Evolutionary conservation across 1,140 invertebrate species (phyloP), one percentile per base, ranked within the genome.

Genomic region (Cepaea nemoralis): DNA sequence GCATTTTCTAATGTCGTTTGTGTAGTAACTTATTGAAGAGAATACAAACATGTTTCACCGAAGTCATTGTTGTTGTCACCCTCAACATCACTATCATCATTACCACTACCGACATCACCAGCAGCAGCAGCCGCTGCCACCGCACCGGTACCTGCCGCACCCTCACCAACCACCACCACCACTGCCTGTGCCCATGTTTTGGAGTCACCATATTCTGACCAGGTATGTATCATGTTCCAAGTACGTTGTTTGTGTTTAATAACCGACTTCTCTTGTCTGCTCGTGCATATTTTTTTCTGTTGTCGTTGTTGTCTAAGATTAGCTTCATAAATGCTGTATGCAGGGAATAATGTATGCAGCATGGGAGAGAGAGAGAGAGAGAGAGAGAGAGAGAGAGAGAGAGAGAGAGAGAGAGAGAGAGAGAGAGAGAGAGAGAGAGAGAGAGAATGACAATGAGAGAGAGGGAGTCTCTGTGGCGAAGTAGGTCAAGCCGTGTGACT

Each of bases 191-290:
- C 3, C 69, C 31, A 71, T 71, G 69, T 71, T 40, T 45, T 71
- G 69, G 69, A 71, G 69, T 45, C 69, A 71, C 37, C 69, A 71
- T 39, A 71, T 71, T 6, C 69, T 71, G 8, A 71, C 37, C 24
- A 71, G 69, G 69, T 71, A 71, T 2, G 50, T 55, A 24, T 24
- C 16, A 45, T 16, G n/a, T n/a, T n/a, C n/a, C n/a, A n/a, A n/a
- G n/a, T n/a, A n/a, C n/a, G n/a, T n/a, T n/a, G n/a, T n/a, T n/a
- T n/a, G n/a, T n/a, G n/a, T n/a, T n/a, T n/a, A n/a, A n/a, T n/a
- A n/a, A n/a, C n/a, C n/a, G n/a, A n/a, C n/a, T n/a, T n/a, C n/a
- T n/a, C n/a, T n/a, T n/a, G n/a, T n/a, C n/a, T n/a, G n/a, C n/a
- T n/a, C n/a, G n/a, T n/a, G n/a, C n/a, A n/a, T n/a, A n/a, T n/a